A percentile compares a stretch with the other conserved stretches of the same genome.
Evolutionary conservation across 2,113 vertebrate genomes (phyloP).

Genomic region (Pelodiscus sinensis): DNA sequence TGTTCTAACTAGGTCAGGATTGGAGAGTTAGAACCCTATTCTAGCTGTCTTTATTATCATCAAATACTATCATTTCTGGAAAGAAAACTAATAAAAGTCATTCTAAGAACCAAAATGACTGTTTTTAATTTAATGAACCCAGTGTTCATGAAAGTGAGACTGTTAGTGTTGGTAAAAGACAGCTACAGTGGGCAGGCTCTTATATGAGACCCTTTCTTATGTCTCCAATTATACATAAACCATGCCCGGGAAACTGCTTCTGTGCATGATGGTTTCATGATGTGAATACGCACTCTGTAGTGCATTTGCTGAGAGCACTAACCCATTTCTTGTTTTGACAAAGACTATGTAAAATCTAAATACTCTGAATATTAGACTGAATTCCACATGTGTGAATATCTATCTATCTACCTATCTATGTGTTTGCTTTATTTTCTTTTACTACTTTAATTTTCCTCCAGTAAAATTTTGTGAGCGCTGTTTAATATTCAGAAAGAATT

Average conservation of each 20-base stretch:
- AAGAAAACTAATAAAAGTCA: background rate
- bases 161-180: fast-evolving
- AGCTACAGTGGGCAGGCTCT: background rate
- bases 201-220: background rate
- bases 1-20: background rate
- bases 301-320: background rate
- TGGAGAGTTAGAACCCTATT: background rate
- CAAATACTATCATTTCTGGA: background rate
- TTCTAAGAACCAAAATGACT: fast-evolving
- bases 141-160: background rate
- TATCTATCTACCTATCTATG: no score
- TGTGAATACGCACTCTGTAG: background rate
- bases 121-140: background rate
- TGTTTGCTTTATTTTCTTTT: background rate
- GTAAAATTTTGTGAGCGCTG: background rate
- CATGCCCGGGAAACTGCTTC: background rate
- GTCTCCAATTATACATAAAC: background rate
- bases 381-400: fast-evolving
- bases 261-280: background rate
- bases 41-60: background rate
- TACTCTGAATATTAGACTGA: fast-evolving
- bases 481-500: background rate
- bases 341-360: background rate
- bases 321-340: background rate
- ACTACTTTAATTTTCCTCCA: background rate